A percentile compares a stretch with the other conserved stretches of the same genome.
Evolutionary conservation across 2,888 invertebrate genomes (phyloP).

Genomic region (Allophyes oxyacanthae): DNA sequence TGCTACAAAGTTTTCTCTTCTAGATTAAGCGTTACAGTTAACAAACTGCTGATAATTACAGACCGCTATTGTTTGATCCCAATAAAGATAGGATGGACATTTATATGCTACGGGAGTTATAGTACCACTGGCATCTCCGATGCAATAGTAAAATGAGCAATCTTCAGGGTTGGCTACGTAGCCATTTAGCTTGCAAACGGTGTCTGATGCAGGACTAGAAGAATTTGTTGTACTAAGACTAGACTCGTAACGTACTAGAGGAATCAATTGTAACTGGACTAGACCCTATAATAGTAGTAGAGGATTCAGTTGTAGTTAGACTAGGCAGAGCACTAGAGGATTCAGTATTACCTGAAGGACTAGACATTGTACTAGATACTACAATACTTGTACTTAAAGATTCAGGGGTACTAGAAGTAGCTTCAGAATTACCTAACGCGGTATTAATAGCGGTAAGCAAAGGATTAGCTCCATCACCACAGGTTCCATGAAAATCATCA

Average conservation of each 20-base stretch:
- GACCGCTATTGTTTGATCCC: conserved; percentile 65
- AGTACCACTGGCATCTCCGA: conserved; percentile 51
- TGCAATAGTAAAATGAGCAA: conserved; percentile 83
- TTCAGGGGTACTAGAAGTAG: neutral
- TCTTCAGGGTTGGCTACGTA: conserved; percentile 76
- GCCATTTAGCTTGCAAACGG: conserved; percentile 75
- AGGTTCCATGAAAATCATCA: conserved; percentile 92
- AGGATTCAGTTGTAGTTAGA: too few relatives aligned
- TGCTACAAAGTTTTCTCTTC: too few relatives aligned
- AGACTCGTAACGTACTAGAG: too few relatives aligned
- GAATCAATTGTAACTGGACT: too few relatives aligned
- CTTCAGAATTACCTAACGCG: conserved; percentile 52
- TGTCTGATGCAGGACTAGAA: conserved; percentile 3
- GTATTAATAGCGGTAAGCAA: conserved; percentile 90
- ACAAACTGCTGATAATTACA: conserved; percentile 78
- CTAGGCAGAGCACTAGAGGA: too few relatives aligned
- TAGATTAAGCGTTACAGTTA: conserved; percentile 40
- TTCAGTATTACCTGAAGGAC: too few relatives aligned
- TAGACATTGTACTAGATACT: too few relatives aligned
- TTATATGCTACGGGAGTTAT: conserved; percentile 61
- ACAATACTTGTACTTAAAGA: neutral
- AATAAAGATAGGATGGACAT: conserved; percentile 73
- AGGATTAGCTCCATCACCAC: conserved; percentile 89
- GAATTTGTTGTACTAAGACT: neutral
- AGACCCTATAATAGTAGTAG: too few relatives aligned